Conservation (phyloP, 2,797 vertebrate species). For the Octomys mimax region DNA sequence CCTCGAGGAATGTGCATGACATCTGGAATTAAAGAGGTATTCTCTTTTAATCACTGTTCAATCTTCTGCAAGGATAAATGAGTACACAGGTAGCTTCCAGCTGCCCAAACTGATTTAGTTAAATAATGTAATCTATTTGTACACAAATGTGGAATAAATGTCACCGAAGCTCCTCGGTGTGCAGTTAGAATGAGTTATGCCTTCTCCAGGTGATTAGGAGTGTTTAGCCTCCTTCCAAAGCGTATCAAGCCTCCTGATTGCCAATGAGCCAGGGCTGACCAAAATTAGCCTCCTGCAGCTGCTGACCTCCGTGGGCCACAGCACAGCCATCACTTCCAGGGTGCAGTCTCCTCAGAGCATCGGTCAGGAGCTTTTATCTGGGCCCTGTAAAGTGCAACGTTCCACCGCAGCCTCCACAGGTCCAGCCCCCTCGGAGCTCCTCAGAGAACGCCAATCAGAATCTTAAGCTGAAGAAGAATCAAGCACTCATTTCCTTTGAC, state of each 20-base stretch:
- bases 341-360: not conserved
- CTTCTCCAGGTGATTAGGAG: constrained; percentile 82
- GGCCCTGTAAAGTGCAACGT: not conserved
- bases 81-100: constrained; percentile 81
- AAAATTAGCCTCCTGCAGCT: constrained; percentile 74
- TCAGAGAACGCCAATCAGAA: not conserved
- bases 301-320: constrained; percentile 61
- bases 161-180: constrained; percentile 80
- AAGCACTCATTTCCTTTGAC: not conserved
- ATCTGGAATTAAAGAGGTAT: constrained; percentile 82
- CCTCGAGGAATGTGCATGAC: constrained; percentile 69
- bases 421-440: not conserved
- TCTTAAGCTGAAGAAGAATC: not conserved
- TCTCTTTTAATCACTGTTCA: constrained; percentile 86
- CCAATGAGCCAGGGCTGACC: constrained; percentile 73
- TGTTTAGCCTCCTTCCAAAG: constrained; percentile 59
- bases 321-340: constrained; percentile 9
- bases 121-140: constrained; percentile 87
- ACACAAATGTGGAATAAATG: constrained; percentile 82
- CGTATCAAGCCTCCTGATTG: constrained; percentile 77
- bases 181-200: constrained; percentile 83
- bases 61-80: constrained; percentile 78
- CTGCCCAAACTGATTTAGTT: constrained; percentile 87
- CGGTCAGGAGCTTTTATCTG: not conserved
- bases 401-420: not conserved